Conservation (phyloP, 2,888 invertebrate genomes). For the Xiphydria camelus region DNA sequence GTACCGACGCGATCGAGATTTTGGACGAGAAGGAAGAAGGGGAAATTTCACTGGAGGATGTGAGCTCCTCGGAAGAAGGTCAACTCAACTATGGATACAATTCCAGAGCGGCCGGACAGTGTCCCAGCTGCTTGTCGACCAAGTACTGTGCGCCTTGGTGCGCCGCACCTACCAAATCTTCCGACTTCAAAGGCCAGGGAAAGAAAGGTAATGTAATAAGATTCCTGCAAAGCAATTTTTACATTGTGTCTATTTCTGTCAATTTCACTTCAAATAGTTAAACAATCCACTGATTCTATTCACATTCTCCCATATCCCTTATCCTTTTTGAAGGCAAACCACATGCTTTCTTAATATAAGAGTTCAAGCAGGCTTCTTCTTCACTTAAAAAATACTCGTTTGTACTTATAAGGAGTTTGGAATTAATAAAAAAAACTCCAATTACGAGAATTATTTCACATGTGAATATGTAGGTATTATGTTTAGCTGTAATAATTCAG, state of each 20-base stretch:
- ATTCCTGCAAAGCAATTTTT: too few species aligned
- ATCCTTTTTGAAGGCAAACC: too few species aligned
- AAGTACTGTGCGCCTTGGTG: conserved; percentile 43
- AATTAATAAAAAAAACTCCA: too few species aligned
- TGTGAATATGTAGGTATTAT: too few species aligned
- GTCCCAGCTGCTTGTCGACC: conserved; percentile 34
- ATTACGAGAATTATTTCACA: too few species aligned
- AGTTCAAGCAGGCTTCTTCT: too few species aligned
- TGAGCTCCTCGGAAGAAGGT: conserved; percentile 54
- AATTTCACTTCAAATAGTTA: too few species aligned
- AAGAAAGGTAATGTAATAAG: conserved; percentile 9
- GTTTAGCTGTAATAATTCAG: too few species aligned
- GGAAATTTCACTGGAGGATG: conserved; percentile 54
- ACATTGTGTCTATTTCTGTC: too few species aligned
- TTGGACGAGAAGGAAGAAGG: conserved; percentile 51
- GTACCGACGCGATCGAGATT: conserved; percentile 42
- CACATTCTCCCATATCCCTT: neutral
- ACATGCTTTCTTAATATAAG: too few species aligned
- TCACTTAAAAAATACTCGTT: too few species aligned
- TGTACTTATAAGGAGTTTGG: too few species aligned
- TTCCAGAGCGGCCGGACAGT: conserved; percentile 26
- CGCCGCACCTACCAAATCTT: conserved; percentile 7
- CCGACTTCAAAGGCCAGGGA: conserved; percentile 1
- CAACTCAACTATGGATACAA: conserved; percentile 35
- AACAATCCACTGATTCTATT: neutral